These are phyloP conservation scores for Ceyx margarethae DNA, from an alignment of 2,113 vertebrate species.

Conservation along the genomic window DNA sequence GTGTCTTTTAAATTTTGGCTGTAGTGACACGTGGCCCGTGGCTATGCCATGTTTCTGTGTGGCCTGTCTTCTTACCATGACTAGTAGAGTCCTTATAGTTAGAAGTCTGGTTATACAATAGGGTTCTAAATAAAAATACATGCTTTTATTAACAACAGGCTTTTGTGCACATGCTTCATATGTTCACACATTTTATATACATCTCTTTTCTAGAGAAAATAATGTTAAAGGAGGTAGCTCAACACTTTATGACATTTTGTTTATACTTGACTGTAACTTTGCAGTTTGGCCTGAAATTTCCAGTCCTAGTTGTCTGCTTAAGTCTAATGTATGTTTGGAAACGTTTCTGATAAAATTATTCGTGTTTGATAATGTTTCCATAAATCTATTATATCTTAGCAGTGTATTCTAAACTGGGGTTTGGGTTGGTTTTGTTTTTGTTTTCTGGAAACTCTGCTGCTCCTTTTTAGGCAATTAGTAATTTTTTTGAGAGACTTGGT, in stretches of 20 bases:
- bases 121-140: background rate
- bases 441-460: background rate
- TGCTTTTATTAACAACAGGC: background rate
- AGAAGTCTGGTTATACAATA: background rate
- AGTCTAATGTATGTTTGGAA: background rate
- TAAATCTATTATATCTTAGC: background rate
- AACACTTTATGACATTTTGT: background rate
- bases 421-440: background rate
- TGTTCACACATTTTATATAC: background rate
- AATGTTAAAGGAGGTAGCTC: background rate
- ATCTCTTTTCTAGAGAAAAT: background rate
- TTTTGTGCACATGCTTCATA: background rate
- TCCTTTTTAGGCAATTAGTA: background rate
- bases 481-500: background rate
- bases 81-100: background rate
- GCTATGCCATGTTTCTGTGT: background rate
- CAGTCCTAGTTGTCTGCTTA: background rate
- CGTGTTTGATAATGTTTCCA: background rate
- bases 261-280: background rate
- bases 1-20: background rate
- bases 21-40: too few relatives aligned
- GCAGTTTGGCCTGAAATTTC: background rate
- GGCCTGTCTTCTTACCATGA: background rate
- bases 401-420: background rate
- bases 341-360: background rate